Evolutionary conservation across 2,797 vertebrate genomes (phyloP).

Genomic region (Enteromius radiatus): DNA sequence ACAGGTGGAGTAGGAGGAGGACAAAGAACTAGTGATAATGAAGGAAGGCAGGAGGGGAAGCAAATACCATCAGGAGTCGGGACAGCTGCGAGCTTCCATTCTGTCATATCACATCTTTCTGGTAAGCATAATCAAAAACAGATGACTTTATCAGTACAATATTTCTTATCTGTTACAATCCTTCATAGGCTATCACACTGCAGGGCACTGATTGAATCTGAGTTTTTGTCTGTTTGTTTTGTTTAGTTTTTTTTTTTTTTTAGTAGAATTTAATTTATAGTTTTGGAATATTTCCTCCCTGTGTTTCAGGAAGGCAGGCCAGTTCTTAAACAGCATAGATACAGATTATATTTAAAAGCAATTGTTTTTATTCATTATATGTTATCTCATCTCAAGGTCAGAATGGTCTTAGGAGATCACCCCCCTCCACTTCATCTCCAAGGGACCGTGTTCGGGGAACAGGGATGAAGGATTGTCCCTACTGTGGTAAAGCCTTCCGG

Average conservation of each 20-base stretch:
- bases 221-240: not conserved
- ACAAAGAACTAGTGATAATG: conserved; percentile 65
- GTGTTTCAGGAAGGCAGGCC: not conserved
- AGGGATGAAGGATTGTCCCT: conserved; percentile 92
- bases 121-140: conserved; percentile 66
- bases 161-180: not conserved
- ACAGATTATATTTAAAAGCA: not conserved
- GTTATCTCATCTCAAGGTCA: conserved; percentile 72
- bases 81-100: conserved; percentile 70
- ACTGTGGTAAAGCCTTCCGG: conserved; percentile 93
- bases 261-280: not conserved
- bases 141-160: not conserved
- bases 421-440: conserved; percentile 70
- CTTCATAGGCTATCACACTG: not conserved
- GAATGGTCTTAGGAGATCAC: conserved; percentile 72
- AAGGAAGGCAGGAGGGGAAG: conserved; percentile 56
- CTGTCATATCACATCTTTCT: conserved; percentile 75
- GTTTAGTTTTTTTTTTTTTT: not conserved
- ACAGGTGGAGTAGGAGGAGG: conserved; percentile 70
- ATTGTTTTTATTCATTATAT: conserved; percentile 22
- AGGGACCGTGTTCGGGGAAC: conserved; percentile 84
- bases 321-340: not conserved
- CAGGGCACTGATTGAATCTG: not conserved
- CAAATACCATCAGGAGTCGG: conserved; percentile 46
- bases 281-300: not conserved